Evolutionary conservation across 2,113 vertebrate genomes (phyloP).

Genomic region (Amphiprion ocellaris): DNA sequence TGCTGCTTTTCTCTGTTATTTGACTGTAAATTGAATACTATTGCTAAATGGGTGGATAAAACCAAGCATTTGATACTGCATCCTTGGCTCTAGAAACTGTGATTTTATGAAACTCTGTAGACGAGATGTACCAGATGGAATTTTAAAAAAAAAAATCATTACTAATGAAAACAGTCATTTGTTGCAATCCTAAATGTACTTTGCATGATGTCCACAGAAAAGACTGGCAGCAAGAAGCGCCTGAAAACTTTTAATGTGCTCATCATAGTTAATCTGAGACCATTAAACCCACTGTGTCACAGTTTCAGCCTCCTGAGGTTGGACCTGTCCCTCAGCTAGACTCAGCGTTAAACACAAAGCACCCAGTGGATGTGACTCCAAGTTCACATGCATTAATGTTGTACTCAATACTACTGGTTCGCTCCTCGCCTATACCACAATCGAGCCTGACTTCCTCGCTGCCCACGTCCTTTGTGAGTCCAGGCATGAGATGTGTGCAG

Average conservation of each 20-base stretch:
- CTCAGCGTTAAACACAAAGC: slow-evolving; percentile 20
- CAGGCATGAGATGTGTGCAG: slow-evolving; percentile 54
- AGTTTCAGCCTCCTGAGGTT: slow-evolving; percentile 3
- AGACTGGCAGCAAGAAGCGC: neutral
- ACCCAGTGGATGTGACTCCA: slow-evolving; percentile 48
- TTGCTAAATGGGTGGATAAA: no score
- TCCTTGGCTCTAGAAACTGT: no score
- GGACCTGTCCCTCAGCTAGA: neutral
- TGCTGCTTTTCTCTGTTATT: no score
- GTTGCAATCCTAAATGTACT: neutral
- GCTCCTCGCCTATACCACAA: slow-evolving; percentile 1
- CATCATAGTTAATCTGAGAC: neutral
- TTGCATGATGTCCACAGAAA: neutral
- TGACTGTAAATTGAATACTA: no score
- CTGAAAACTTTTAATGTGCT: slow-evolving; percentile 25
- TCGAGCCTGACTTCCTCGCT: slow-evolving; percentile 23
- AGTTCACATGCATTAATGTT: slow-evolving; percentile 60
- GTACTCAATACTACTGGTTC: slow-evolving; percentile 19
- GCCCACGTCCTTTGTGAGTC: slow-evolving; percentile 26
- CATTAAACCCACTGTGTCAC: neutral
- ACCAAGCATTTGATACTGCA: no score
- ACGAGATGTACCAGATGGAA: no score
- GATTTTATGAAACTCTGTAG: no score
- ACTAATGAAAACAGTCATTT: neutral
- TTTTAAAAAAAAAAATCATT: neutral